Base-by-base conservation (phyloP, 2,888 invertebrate genomes). In the Trissoscelio sp. region DNA sequence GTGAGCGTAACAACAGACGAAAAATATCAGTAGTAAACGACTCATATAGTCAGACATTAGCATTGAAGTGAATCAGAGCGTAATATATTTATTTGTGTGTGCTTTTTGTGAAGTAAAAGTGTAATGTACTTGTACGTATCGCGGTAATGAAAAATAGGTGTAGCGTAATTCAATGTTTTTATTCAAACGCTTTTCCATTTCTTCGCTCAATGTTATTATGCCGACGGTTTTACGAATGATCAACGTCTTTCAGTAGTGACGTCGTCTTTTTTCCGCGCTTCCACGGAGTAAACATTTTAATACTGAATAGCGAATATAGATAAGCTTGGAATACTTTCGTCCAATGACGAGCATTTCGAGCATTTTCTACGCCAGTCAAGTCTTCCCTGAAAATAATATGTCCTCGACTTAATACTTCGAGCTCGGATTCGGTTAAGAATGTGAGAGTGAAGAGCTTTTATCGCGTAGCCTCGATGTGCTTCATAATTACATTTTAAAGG, bases 21-120 rank as follows among this genome's bases (percentile, higher is more conserved):
- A 62, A 62, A 72, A 55, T 34, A 24, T 55, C 62, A 73, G 73
- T 73, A 73, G 73, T 64, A 64, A 44, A 55, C 11, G 20, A 20
- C 28, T 39, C 16, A 14, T 34, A 55, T 64, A 73, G 73, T 73
- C 73, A 55, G 62, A 16, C 73, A 73, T 73, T 73, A 73, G 73
- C 73, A 55, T 73, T 73, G 18, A 16, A 46, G 73, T 73, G 73
- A 73, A 73, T 73, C 64, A 55, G 73, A 42, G 73, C 73, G 37
- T 73, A 55, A 42, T 60, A 72, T 60, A 51, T 72, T 51, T 60
- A 31, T 58, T 70, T 58, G 11, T 39, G 18, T 53, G 53, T n/a
- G 53, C 70, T 9, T 60, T 72, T 60, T 53, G 16, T 14, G 12
- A 34, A 11, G 22, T 12, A 46, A 24, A 48, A 64, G 31, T 57